Base-by-base conservation (phyloP, 2,113 vertebrate genomes). In the Lepus americanus region DNA sequence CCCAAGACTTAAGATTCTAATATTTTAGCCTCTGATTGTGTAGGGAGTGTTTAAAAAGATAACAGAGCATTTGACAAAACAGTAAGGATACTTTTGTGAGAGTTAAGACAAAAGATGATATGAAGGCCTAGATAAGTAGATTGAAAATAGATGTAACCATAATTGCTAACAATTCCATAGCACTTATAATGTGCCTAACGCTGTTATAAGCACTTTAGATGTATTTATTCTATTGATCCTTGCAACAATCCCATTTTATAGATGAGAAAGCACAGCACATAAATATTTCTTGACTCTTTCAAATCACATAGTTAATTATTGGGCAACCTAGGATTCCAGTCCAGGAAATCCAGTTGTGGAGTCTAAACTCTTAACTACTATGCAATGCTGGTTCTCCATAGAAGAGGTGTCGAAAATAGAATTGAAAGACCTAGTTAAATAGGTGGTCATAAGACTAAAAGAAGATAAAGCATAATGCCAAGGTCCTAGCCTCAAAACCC, bases 111-210 rank as follows among this genome's bases (percentile, higher is more conserved):
- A 39, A 93, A 76, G 20, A 44, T 70, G 20, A 70, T 19, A 17
- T 90, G 31, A 91, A 72, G 23, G 14, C 3, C 49, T 6, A 81
- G 61, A n/a, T 89, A 78, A 73, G 19, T n/a, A 6, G 84, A 83
- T 77, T 93, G 64, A 44, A 89, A 91, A 91, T 39, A 73, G 17
- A 94, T 29, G 13, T 72, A 31, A 49, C 81, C 74, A 89, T 73
- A 74, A 74, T 73, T 33, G 49, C 36, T 86, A 83, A 87, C 13
- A 94, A 4, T 66, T 59, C 12, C 4, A 39, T 55, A 94, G 5
- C 19, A 53, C 2, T 92, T 87, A 88, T 23, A 92, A 74, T 87
- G 19, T 82, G 27, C 22, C 7, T 25, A 76, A 9, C 29, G 63
- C 5, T 63, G 31, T 51, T 92, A 1, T 76, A 87, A 84, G n/a